Evolutionary conservation across 1,140 invertebrate genomes (phyloP).

Genomic region (fruit fly (Drosophila melanogaster)): Release_6_plus_ISO1_MT NT_033777.3:31345501-31346000

Average conservation of each 20-base stretch:
- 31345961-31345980: conserved; percentile 76
- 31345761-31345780: neutral
- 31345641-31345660: conserved; percentile 55
- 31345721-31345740: conserved; percentile 61
- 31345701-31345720: conserved; percentile 70
- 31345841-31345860: too few species aligned
- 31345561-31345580: conserved; percentile 83
- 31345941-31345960: conserved; percentile 76
- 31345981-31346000: conserved; percentile 32
- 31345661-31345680: conserved; percentile 71
- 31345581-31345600: conserved; percentile 14
- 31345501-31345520: neutral
- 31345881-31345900: neutral
- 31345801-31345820: neutral
- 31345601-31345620: conserved; percentile 1
- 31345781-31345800: neutral
- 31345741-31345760: conserved; percentile 2
- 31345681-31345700: conserved; percentile 71
- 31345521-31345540: conserved; percentile 25
- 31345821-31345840: too few species aligned
- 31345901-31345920: conserved; percentile 15
- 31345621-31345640: conserved; percentile 49
- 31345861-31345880: neutral
- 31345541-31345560: conserved; percentile 70
- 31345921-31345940: conserved; percentile 54